Evolutionary conservation across 2,113 vertebrate species (phyloP), one percentile per base, ranked within the genome.

Genomic region (Corythornis madagascariensis): DNA sequence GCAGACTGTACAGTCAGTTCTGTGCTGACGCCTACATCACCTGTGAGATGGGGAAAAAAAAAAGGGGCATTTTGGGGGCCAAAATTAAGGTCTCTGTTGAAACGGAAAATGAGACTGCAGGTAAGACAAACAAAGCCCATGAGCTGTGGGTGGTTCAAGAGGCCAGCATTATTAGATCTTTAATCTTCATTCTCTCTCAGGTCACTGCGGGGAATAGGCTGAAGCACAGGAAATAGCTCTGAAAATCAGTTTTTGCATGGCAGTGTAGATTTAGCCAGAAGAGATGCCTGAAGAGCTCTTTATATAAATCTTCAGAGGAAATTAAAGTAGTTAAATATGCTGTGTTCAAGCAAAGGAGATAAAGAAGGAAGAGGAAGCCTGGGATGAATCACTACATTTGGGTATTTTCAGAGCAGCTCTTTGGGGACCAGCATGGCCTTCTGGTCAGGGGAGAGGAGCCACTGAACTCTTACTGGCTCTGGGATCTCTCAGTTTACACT

Each of bases 361-460:
- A 17, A 78, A 90, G 69, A 55, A 88, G 55, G 80, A 93, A 93
- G 83, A 89, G 81, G 83, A 86, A 84, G 76, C 72, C 57, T 82
- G 55, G 35, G 63, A 90, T 90, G 89, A 96, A 95, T 93, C 93
- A 82, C 31, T 48, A 29, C 55, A 86, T 89, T 66, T 10, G 25
- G 73, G 42, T 93, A 87, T 95, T 96, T 93, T 93, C 73, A 84
- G 83, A 95, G 65, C 16, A 18, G 55, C 70, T 91, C 81, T 73
- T 72, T 28, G 69, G 80, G 66, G 92, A 84, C 59, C 63, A 57
- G 1, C 0, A 1, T 31, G 55, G 74, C 71, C 84, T 59, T 89
- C 71, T 29, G 66, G 63, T 66, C 0, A 3, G 50, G 78, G 57
- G 28, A 92, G 65, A 84, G 74, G 5, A 88, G 55, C 42, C 71